Percentiles rank a stretch among this genome's conserved stretches.
Evolutionary conservation across 2,797 vertebrate genomes (phyloP).

Genomic region (Eleutherodactylus coqui): DNA sequence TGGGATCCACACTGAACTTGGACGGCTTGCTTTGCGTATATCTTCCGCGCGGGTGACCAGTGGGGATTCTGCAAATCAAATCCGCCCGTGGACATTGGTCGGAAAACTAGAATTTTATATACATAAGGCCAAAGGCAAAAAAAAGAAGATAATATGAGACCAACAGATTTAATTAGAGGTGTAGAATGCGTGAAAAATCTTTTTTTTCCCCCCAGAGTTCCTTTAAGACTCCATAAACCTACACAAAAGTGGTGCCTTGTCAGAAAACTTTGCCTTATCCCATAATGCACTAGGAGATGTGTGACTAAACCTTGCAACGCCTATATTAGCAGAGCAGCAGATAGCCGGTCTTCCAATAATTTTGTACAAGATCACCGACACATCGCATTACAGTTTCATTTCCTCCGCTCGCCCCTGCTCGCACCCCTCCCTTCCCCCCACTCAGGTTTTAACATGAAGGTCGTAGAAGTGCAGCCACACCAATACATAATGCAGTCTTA

Average conservation of each 20-base stretch:
- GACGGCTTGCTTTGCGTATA: too few relatives aligned
- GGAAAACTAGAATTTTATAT: too few relatives aligned
- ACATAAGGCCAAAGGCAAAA: too few relatives aligned
- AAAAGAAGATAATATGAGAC: too few relatives aligned
- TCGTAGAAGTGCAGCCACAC: constrained; percentile 32
- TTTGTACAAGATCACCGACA: constrained; percentile 12
- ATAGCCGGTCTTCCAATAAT: neutral
- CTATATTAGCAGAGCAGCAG: neutral
- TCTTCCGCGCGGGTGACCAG: too few relatives aligned
- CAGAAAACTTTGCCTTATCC: neutral
- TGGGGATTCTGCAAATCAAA: too few relatives aligned
- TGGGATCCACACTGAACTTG: too few relatives aligned
- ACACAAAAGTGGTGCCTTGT: neutral
- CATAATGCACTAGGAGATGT: neutral
- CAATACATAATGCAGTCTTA: neutral
- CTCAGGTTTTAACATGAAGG: constrained; percentile 39
- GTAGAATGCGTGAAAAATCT: too few relatives aligned
- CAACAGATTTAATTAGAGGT: neutral
- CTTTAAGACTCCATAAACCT: neutral
- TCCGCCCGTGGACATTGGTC: too few relatives aligned
- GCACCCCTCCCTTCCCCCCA: too few relatives aligned
- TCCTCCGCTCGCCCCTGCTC: neutral
- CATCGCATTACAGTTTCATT: constrained; percentile 24
- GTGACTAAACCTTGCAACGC: constrained; percentile 1
- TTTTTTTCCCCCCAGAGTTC: too few relatives aligned